phyloP scores from a whole-genome alignment of 92 coral and sea anemone species.

The Palythoa heliodiscus region DNA sequence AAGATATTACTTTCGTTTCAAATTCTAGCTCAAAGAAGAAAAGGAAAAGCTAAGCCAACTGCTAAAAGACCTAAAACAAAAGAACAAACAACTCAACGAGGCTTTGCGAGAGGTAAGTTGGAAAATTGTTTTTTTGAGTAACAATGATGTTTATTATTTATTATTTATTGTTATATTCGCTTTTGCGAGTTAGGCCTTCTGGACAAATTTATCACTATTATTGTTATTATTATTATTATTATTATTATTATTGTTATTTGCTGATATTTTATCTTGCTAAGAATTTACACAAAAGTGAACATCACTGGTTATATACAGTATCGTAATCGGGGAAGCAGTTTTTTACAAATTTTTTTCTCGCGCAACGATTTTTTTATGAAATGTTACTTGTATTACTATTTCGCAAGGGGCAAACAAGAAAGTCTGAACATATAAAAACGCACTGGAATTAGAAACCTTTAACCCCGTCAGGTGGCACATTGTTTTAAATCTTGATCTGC shows the following conservation, averaged over 20 bases:
- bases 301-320: not conserved
- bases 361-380: too few relatives aligned
- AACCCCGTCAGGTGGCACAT: not conserved
- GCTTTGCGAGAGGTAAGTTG: slow-evolving; percentile 72
- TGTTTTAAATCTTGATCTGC: not conserved
- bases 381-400: too few relatives aligned
- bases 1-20: not conserved
- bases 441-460: not conserved
- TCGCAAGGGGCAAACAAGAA: not conserved
- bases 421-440: not conserved
- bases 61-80: slow-evolving; percentile 73
- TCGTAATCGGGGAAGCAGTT: too few relatives aligned
- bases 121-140: not conserved
- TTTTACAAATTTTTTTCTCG: too few relatives aligned
- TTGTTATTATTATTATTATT: too few relatives aligned
- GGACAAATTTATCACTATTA: too few relatives aligned
- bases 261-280: not conserved
- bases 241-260: not conserved
- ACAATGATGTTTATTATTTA: too few relatives aligned
- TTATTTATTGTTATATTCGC: too few relatives aligned
- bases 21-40: slow-evolving; percentile 84
- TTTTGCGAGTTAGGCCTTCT: too few relatives aligned
- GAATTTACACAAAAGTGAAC: not conserved
- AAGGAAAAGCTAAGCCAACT: slow-evolving; percentile 68
- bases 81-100: slow-evolving; percentile 69